phyloP scores from a whole-genome alignment of 2,888 invertebrate genomes.

The Campoplex nolae region DNA sequence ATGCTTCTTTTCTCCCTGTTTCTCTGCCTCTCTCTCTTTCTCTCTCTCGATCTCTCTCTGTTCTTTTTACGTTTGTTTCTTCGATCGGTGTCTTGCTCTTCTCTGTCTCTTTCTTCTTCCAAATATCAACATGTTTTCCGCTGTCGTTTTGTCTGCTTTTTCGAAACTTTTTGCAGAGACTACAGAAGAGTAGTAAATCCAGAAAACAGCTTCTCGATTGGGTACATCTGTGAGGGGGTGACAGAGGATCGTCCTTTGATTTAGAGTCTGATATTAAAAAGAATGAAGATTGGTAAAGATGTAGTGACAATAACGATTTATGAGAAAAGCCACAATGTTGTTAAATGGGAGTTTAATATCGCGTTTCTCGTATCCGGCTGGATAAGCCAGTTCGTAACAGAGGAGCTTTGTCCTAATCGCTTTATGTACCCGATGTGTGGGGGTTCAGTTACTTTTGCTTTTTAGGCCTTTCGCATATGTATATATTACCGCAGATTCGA shows the following conservation, averaged over 20 bases:
- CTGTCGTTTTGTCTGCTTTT: background rate
- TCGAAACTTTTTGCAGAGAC: background rate
- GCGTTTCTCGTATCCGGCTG: background rate
- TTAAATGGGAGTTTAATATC: background rate
- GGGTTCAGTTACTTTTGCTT: conserved; percentile 25
- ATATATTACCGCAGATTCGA: conserved; percentile 36
- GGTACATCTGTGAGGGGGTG: too few relatives aligned
- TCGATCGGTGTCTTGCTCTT: background rate
- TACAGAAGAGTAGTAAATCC: background rate
- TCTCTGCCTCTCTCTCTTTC: background rate
- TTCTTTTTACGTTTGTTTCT: background rate
- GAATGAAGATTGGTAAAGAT: background rate
- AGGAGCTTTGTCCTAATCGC: conserved; percentile 32
- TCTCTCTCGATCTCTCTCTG: background rate
- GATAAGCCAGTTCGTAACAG: conserved; percentile 5
- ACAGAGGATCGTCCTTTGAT: background rate
- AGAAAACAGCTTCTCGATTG: background rate
- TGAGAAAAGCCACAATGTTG: background rate
- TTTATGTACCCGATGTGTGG: conserved; percentile 10
- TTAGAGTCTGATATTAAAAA: background rate
- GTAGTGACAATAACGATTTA: background rate
- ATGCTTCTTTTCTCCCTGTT: background rate
- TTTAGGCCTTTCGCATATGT: conserved; percentile 13
- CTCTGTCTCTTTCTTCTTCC: background rate
- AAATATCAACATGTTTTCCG: background rate